These are phyloP conservation scores for Serrognathus titanus DNA, from an alignment of 2,888 invertebrate species.

Conservation along the genomic window DNA sequence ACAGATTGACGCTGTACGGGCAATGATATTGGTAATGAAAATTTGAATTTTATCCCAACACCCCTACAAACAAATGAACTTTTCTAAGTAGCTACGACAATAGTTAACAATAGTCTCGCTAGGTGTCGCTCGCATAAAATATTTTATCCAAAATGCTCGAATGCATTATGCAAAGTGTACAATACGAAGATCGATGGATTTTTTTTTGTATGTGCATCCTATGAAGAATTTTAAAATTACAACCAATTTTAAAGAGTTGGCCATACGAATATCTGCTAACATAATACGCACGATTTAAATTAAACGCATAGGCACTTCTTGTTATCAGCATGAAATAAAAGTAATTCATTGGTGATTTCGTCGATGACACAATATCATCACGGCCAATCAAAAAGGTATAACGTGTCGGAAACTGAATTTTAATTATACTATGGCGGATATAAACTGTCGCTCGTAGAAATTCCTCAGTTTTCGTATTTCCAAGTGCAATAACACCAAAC, in stretches of 20 bases:
- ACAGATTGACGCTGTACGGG: neutral
- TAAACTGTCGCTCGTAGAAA: too few relatives aligned
- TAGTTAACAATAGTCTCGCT: slow-evolving; percentile 20
- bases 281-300: too few relatives aligned
- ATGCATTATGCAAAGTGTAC: neutral
- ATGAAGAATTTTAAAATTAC: too few relatives aligned
- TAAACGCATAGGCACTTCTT: too few relatives aligned
- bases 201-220: too few relatives aligned
- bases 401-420: slow-evolving; percentile 12
- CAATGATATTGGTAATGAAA: neutral
- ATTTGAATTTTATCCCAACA: slow-evolving; percentile 20
- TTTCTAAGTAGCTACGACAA: slow-evolving; percentile 19
- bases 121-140: slow-evolving; percentile 13
- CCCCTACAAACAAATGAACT: slow-evolving; percentile 21
- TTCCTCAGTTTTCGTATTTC: too few relatives aligned
- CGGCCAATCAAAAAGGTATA: slow-evolving; percentile 17
- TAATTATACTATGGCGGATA: neutral
- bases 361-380: neutral
- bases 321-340: too few relatives aligned
- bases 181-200: too few relatives aligned
- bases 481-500: neutral
- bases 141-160: neutral
- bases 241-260: too few relatives aligned
- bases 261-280: too few relatives aligned
- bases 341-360: too few relatives aligned